Conservation (phyloP, 2,113 vertebrate genomes). For the Calypte anna region DNA sequence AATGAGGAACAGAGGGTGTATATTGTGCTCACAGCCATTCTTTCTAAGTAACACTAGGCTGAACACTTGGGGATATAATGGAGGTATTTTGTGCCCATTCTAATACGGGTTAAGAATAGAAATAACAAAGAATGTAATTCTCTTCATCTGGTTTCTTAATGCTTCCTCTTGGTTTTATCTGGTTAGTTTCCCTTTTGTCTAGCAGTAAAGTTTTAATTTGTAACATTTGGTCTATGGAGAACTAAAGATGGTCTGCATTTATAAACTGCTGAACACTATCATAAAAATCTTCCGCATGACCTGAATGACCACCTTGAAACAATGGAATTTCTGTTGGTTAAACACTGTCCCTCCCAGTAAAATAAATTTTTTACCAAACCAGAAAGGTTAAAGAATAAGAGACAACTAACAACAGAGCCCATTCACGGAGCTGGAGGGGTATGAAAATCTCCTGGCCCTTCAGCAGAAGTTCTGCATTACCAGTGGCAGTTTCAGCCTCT, state of each 20-base stretch:
- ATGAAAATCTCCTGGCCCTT: neutral
- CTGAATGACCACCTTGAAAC: neutral
- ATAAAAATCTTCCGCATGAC: neutral
- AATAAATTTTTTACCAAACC: neutral
- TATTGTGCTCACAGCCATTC: neutral
- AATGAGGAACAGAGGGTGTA: neutral
- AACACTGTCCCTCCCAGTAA: neutral
- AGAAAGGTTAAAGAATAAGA: neutral
- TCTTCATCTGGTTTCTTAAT: neutral
- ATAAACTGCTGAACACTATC: neutral
- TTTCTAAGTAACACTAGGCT: neutral
- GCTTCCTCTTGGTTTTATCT: neutral
- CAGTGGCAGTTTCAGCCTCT: neutral
- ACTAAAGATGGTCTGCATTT: neutral
- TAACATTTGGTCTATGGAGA: neutral
- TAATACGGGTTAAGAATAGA: neutral
- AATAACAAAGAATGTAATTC: neutral
- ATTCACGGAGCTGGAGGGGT: neutral
- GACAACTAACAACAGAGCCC: neutral
- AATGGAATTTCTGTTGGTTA: neutral
- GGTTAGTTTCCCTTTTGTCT: neutral
- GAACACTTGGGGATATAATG: slow-evolving; percentile 14
- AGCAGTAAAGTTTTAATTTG: neutral
- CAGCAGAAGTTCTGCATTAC: neutral
- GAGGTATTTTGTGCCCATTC: neutral